Evolutionary conservation across 2,113 vertebrate genomes (phyloP).

Genomic region (Monarcha castaneiventris): DNA sequence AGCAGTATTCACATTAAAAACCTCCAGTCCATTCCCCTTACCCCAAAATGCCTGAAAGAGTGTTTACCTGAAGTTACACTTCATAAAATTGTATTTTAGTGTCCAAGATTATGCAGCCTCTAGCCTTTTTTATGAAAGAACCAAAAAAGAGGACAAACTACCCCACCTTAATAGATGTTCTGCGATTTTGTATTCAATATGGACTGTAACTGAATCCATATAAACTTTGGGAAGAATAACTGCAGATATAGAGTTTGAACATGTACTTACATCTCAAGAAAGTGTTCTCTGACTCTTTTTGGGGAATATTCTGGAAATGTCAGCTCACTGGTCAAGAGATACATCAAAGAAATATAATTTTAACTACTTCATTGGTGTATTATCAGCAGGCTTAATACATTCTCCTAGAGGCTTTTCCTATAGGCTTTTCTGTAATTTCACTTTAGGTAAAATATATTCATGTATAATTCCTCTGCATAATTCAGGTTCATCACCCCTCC

Average conservation of each 20-base stretch:
- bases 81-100: not conserved
- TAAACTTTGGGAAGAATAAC: not conserved
- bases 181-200: not conserved
- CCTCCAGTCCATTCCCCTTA: not conserved
- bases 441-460: not conserved
- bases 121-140: not conserved
- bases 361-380: not conserved
- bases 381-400: not conserved
- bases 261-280: not conserved
- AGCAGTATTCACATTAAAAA: not conserved
- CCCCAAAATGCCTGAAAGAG: not conserved
- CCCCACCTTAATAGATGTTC: not conserved
- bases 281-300: not conserved
- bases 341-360: not conserved
- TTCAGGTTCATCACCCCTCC: not conserved
- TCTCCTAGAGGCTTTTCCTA: not conserved
- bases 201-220: not conserved
- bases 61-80: not conserved
- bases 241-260: not conserved
- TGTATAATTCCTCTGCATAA: not conserved
- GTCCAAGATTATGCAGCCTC: not conserved
- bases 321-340: not conserved
- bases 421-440: not conserved
- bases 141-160: not conserved
- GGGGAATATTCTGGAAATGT: not conserved